Evolutionary conservation across 2,113 vertebrate genomes (phyloP), one percentile per base, ranked within the genome.

Genomic region (Zootoca vivipara): DNA sequence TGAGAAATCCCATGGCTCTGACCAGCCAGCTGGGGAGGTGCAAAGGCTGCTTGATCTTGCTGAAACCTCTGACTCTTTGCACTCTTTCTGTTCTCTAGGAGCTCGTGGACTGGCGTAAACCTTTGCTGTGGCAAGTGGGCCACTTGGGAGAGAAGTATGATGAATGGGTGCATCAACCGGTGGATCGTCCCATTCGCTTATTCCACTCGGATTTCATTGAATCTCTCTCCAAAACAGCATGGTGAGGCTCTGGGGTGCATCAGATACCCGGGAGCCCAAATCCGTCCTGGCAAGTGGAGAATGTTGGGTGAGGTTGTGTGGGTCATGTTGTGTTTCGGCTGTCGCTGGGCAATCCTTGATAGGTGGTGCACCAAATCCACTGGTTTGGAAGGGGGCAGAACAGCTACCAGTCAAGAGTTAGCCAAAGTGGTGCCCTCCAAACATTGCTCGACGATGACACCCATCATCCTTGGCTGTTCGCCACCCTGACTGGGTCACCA

Each of bases 101-200:
- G 90, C 94, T 99, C 92, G 98, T 99, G 9, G 98, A 99, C 96
- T 99, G 99, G 99, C 87, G 75, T 87, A 99, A 98, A 93, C 99
- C 99, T 3, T 93, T 99, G 83, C 97, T 98, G 4, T 99, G 98
- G 99, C 99, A 99, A 94, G 99, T 99, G 65, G 99, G 99, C 77
- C 92, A 98, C 94, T 93, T 99, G 16, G 96, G 98, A 33, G 99
- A 99, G 94, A 99, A 98, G 85, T 99, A 99, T 0, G 97, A 99
- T 0, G 97, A 98, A 1, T 99, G 99, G 99, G 98, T 99, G 72
- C 99, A 99, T 92, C 99, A 99, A 92, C 99, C 99, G 0, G 98
- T 99, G 67, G 97, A 98, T 92, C 96, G 98, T 74, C 99, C 98
- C 7, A 99, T 99, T 94, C 97, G 99, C 89, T 97, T 99, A 88